Base-by-base conservation (phyloP, 1,140 invertebrate genomes). In the Atopsyche davidsoni region DNA sequence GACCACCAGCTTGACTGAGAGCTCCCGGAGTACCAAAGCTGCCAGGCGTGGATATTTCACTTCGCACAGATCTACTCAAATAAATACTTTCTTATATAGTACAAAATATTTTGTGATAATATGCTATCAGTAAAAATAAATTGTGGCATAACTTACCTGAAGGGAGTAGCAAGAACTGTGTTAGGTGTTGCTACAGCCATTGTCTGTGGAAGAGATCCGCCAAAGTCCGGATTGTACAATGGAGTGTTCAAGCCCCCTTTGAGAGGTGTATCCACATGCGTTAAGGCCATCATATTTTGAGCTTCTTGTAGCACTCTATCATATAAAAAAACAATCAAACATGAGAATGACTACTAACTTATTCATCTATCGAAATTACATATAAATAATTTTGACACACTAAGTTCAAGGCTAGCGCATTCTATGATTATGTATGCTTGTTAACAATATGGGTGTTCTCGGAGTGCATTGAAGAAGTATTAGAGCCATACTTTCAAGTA, bases 241-340 rank as follows among this genome's bases (percentile, higher is more conserved):
- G 92, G 89, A 1, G 95, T 97, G 66, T 99, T 99, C 2, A 93
- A 60, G 0, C 96, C 96, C 34, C 96, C 89, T 70, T 98, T 98
- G 1, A 99, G 69, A 9, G 96, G 96, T 0, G 96, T 99, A 61
- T 99, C 96, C 0, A 96, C 93, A 65, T 98, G 93, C 0, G 90
- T 92, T 4, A 99, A 68, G 3, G 96, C 96, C 88, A 99, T 96
- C 46, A 99, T 88, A 68, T 98, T 98, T 67, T 98, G 94, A 0
- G 96, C 95, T 73, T 98, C 96, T 80, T 96, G 82, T 53, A 92
- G 74, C 46, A 86, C 82, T 49, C 80, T 75, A 58, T 28, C 53
- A 57, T 6, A 36, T 28, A 35, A 22, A 47, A 48, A 38, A 6
- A 51, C 22, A 24, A 22, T 44, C 10, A 18, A 41, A 41, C 9